These are phyloP conservation scores for Drosophila kanapiae DNA, from an alignment of 1,140 invertebrate genomes.

Conservation along the genomic window DNA sequence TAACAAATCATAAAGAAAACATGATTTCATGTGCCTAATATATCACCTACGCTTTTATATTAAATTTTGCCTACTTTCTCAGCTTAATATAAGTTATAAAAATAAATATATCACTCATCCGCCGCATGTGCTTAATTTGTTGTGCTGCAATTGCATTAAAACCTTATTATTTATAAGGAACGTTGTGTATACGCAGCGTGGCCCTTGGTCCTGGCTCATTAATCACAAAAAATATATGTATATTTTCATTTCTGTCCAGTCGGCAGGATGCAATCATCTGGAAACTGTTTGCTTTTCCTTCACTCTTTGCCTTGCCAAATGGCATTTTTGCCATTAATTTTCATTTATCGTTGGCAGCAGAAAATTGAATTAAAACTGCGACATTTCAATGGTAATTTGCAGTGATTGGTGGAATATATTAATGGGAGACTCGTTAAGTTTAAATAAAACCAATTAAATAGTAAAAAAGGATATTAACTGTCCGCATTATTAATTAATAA, in stretches of 20 bases:
- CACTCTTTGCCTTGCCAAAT: conserved; percentile 43
- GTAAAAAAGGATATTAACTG: too few relatives aligned
- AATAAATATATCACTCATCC: conserved; percentile 42
- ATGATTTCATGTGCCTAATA: not conserved
- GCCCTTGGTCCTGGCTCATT: conserved; percentile 51
- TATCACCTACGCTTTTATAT: too few relatives aligned
- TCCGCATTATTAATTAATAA: too few relatives aligned
- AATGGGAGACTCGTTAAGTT: not conserved
- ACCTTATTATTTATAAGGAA: conserved; percentile 7
- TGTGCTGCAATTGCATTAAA: conserved; percentile 20
- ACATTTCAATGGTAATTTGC: conserved; percentile 19
- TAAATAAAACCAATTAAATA: not conserved
- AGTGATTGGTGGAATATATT: conserved; percentile 1
- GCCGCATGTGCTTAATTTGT: conserved; percentile 15
- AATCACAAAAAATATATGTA: conserved; percentile 62
- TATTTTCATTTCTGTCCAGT: conserved; percentile 48
- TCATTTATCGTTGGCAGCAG: conserved; percentile 49
- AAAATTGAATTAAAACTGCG: conserved; percentile 43
- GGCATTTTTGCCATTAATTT: conserved; percentile 65
- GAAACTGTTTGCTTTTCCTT: conserved; percentile 54
- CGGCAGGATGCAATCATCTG: conserved; percentile 59
- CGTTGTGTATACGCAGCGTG: conserved; percentile 36
- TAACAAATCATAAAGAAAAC: too few relatives aligned
- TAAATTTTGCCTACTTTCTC: not conserved
- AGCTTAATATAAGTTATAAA: not conserved